Base-by-base conservation (phyloP, 2,888 invertebrate genomes). In the Cryptophagus acutangulus region DNA sequence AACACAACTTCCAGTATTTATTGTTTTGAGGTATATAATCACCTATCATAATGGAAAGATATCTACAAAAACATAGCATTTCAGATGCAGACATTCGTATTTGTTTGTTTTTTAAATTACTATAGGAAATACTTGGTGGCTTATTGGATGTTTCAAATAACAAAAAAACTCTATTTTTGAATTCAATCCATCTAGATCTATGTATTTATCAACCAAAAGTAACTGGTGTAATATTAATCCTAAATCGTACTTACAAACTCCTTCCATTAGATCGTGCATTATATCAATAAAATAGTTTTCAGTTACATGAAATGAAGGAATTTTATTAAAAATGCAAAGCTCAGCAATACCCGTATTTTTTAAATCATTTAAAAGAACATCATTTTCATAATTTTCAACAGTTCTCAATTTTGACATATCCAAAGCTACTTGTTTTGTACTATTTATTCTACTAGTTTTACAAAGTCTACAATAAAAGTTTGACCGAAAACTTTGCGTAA, bases 181-280 rank as follows among this genome's bases (percentile, higher is more conserved):
- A 20, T 20, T 20, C 6, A 20, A 9, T 8, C 5, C 5, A 5
- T 29, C 13, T 29, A 29, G 5, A 29, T 5, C 13, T 8, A 29
- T 10, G 5, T 10, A 12, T 29, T 29, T 29, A 5, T 29, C 13
- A 6, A 10, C 29, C 5, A 10, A 5, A 10, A 29, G 8, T 8
- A 29, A 29, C 8, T 29, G 8, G 8, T 29, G 5, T 29, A 29
- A 29, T 10, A 29, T 8, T 8, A 29, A 29, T 10, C 8, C 29
- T 10, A 29, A 29, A 29, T 29, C 29, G 12, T 29, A 29, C 5
- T 8, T 5, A 29, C 29, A 29, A 29, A 29, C 13, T 5, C 29
- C 29, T 29, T 29, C 29, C 5, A 29, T 5, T 13, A 29, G 29
- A 12, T 29, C 29, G 13, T 29, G 29, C 29, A 29, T 29, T 29